Base-by-base conservation (phyloP, 1,140 invertebrate species). In the Drosophila pseudoananassae region DNA sequence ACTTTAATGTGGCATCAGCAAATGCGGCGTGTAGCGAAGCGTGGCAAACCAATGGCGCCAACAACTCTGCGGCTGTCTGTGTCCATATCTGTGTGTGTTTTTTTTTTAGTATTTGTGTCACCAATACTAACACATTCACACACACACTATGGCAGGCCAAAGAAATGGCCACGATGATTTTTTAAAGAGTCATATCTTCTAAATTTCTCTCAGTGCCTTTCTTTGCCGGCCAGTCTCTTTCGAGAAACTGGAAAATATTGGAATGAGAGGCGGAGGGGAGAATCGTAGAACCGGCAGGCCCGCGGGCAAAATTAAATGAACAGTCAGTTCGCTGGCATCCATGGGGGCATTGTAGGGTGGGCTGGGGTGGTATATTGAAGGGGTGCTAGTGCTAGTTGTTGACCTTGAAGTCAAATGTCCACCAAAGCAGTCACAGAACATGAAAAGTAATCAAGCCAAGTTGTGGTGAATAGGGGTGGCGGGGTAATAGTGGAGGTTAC, bases 31-130 rank as follows among this genome's bases (percentile, higher is more conserved):
- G 68, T 65, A 65, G 73, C 77, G 59, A 69, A 87, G 74, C 78
- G 73, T 84, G 76, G 73, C 76, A 78, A 83, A 72, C 79, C 79
- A 70, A 76, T 76, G 79, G 80, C 80, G 80, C 80, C 71, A 74
- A 65, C 71, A 76, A 54, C 72, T 76, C 71, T 75, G 29, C 68
- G 57, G 70, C 57, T 69, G 65, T 78, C 63, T 69, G 50, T 68
- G 65, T 66, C 45, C 38, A 45, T 58, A 45, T 50, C 46, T 52
- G 8, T 46, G 46, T 43, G 43, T 61, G 20, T 57, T 20, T 20
- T 20, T 20, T 20, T 20, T 20, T 1, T 20, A 20, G 52, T 47
- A 51, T 47, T 36, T 46, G 58, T 51, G 46, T 54, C 64, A 71
- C 25, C 58, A 54, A n/a, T 27, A 52, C 46, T 9, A 20, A 36